A percentile compares a stretch with the other conserved stretches of the same genome.
Conservation (phyloP, 2,888 invertebrate species). For the Trachelus stipa region DNA sequence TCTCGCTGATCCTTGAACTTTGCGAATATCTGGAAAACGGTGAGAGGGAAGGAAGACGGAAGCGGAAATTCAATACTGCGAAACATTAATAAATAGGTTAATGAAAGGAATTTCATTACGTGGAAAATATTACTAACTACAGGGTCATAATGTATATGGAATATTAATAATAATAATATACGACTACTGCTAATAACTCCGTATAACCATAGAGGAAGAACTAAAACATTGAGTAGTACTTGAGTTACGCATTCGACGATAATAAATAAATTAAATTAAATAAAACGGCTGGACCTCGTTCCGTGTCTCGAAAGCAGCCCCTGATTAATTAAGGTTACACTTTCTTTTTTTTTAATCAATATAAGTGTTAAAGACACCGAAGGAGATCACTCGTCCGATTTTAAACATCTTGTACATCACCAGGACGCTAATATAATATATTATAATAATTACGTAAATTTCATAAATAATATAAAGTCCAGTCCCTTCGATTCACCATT, state of each 20-base stretch:
- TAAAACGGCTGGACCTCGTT: background rate
- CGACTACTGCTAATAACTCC: constrained; percentile 8
- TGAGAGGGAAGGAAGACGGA: background rate
- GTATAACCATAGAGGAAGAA: background rate
- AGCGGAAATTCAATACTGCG: background rate
- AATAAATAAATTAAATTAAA: background rate
- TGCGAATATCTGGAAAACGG: background rate
- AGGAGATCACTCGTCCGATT: constrained; percentile 27
- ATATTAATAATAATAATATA: constrained; percentile 1
- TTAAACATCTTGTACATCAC: background rate
- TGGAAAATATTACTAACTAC: background rate
- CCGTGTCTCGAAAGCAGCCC: background rate
- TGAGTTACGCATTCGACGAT: background rate
- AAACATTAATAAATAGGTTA: background rate
- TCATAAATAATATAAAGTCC: background rate
- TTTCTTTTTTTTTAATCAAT: no score
- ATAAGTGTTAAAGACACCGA: constrained; percentile 11
- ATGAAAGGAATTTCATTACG: background rate
- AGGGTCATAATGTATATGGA: background rate
- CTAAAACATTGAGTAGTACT: constrained; percentile 12
- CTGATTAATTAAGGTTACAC: background rate
- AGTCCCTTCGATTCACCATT: background rate
- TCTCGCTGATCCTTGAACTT: background rate
- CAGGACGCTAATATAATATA: background rate
- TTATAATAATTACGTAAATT: background rate